Conservation (phyloP, 2,113 vertebrate genomes). For the Brachyhypopomus occidentalis region DNA sequence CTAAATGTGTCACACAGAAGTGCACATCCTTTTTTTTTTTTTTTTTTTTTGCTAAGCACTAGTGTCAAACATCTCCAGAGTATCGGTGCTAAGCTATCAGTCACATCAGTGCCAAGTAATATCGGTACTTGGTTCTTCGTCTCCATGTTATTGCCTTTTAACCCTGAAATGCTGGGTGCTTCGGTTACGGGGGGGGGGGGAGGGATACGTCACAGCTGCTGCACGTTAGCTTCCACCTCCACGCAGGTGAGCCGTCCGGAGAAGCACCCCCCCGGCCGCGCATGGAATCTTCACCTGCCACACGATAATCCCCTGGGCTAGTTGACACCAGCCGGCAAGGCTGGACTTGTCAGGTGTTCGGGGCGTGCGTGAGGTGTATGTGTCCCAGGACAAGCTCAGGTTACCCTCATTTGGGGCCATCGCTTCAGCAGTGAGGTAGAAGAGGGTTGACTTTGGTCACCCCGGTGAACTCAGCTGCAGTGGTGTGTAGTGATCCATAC, state of each 20-base stretch:
- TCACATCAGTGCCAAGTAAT: not conserved
- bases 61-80: not conserved
- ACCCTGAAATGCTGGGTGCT: not conserved
- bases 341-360: conserved; percentile 19
- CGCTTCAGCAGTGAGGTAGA: not conserved
- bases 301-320: conserved; percentile 31
- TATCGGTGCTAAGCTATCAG: not conserved
- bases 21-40: conserved; percentile 1
- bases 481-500: not conserved
- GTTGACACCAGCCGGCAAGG: conserved; percentile 29
- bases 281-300: conserved; percentile 31
- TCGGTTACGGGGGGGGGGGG: not conserved
- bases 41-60: not conserved
- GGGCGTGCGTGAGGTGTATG: conserved; percentile 21
- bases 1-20: not conserved
- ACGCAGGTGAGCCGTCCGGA: conserved; percentile 10
- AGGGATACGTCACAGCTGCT: not conserved
- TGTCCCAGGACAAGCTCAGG: not conserved
- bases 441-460: not conserved
- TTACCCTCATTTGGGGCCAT: conserved; percentile 8
- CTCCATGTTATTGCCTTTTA: not conserved
- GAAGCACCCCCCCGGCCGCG: conserved; percentile 19
- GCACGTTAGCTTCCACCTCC: conserved; percentile 16
- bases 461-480: not conserved
- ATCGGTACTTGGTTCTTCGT: not conserved